These are phyloP conservation scores for Hydroisotoma schaefferi DNA, from an alignment of 2,888 invertebrate species.

Conservation along the genomic window DNA sequence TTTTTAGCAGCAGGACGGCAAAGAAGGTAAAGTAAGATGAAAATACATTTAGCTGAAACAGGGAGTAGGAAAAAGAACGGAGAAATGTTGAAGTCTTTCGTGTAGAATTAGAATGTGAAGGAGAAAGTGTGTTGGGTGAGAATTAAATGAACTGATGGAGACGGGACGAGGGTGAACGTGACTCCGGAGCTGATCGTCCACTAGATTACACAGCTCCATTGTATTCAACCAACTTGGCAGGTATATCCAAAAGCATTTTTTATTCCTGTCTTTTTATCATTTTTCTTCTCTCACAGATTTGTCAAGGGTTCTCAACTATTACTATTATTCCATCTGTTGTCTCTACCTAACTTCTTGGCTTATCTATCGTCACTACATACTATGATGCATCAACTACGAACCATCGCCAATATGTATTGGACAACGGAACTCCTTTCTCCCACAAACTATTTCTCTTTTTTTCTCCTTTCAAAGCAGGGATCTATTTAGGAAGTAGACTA, in stretches of 20 bases:
- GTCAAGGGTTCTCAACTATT: conserved; percentile 9
- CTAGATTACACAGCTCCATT: conserved; percentile 28
- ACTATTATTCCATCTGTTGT: not conserved
- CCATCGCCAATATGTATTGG: too few species aligned
- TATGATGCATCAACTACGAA: conserved; percentile 1
- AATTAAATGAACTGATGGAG: conserved; percentile 7
- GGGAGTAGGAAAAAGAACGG: too few species aligned
- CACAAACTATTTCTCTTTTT: too few species aligned
- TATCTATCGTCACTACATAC: conserved; percentile 2
- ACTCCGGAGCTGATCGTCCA: conserved; percentile 30
- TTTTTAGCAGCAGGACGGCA: too few species aligned
- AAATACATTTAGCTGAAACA: too few species aligned
- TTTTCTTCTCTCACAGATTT: conserved; percentile 14
- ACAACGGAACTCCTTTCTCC: too few species aligned
- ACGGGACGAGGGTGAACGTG: conserved; percentile 20
- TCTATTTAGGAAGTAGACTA: too few species aligned
- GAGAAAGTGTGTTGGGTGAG: too few species aligned
- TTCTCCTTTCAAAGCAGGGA: too few species aligned
- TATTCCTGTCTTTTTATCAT: conserved; percentile 15
- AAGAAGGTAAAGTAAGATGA: too few species aligned
- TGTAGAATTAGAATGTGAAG: too few species aligned
- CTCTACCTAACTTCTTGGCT: not conserved
- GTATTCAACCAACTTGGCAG: conserved; percentile 25
- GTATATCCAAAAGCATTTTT: not conserved
- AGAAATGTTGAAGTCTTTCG: too few species aligned